phyloP scores from a whole-genome alignment of 2,113 vertebrate genomes.

The Hypocryptadius cinnamomeus region DNA sequence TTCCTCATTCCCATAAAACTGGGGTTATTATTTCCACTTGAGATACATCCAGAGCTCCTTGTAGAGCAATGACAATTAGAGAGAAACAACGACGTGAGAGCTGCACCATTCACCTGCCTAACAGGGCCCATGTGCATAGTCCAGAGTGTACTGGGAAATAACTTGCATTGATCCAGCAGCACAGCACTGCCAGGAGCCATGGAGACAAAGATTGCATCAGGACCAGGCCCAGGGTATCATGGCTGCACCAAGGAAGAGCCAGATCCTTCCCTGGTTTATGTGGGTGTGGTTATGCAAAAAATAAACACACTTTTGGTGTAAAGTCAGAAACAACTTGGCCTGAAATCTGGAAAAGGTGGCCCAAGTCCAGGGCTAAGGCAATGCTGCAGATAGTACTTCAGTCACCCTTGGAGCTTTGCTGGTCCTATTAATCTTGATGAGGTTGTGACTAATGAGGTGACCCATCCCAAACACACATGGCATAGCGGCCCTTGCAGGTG shows the following conservation, averaged over 20 bases:
- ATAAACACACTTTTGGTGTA: neutral
- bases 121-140: neutral
- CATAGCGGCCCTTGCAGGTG: fast-evolving
- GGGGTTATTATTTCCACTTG: neutral
- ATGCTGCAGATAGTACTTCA: neutral
- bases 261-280: neutral
- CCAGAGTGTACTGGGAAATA: slow-evolving; percentile 44
- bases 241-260: neutral
- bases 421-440: neutral
- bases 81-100: neutral
- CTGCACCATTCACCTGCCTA: slow-evolving; percentile 6
- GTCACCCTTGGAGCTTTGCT: neutral
- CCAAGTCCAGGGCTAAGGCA: neutral
- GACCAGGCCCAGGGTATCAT: slow-evolving; percentile 13
- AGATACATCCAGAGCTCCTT: slow-evolving; percentile 14
- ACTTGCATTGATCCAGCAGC: slow-evolving; percentile 54
- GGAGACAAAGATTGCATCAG: slow-evolving; percentile 39
- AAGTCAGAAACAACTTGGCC: neutral
- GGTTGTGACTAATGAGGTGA: neutral
- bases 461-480: fast-evolving
- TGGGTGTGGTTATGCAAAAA: neutral
- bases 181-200: slow-evolving; percentile 36
- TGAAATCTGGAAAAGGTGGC: neutral
- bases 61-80: slow-evolving; percentile 7
- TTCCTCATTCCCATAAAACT: neutral